Percentiles rank a stretch among this genome's conserved stretches.
Evolutionary conservation across 2,888 invertebrate genomes (phyloP).

Genomic region (Cheilosia grossa): DNA sequence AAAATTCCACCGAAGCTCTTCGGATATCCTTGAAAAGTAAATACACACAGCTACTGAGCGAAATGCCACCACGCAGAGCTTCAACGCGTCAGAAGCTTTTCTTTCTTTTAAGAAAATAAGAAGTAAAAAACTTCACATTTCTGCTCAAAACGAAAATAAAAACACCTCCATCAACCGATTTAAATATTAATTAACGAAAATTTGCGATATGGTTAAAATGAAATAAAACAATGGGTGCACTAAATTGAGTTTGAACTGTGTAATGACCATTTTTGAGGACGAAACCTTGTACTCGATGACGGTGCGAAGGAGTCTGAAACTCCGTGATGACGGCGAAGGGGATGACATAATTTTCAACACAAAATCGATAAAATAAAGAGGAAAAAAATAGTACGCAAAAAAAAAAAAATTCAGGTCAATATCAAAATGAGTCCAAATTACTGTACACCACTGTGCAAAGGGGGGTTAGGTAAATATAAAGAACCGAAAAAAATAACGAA

Average conservation of each 20-base stretch:
- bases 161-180: neutral
- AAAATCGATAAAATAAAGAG: conserved; percentile 32
- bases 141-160: neutral
- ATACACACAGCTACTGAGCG: neutral
- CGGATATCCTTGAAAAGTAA: conserved; percentile 30
- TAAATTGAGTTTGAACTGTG: neutral
- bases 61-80: neutral
- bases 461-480: neutral
- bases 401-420: conserved; percentile 28
- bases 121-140: neutral
- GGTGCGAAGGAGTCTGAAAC: neutral
- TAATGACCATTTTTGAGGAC: neutral
- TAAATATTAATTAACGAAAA: neutral
- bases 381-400: neutral
- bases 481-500: neutral
- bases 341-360: conserved; percentile 65
- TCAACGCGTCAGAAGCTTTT: neutral
- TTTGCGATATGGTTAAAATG: neutral
- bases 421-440: conserved; percentile 24
- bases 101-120: neutral
- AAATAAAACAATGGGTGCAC: neutral
- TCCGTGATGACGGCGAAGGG: conserved; percentile 1
- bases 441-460: conserved; percentile 15
- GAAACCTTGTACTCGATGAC: conserved; percentile 29
- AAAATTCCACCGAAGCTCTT: conserved; percentile 30